Evolutionary conservation across 2,888 invertebrate genomes (phyloP).

Genomic region (Liposcelis brunnea): DNA sequence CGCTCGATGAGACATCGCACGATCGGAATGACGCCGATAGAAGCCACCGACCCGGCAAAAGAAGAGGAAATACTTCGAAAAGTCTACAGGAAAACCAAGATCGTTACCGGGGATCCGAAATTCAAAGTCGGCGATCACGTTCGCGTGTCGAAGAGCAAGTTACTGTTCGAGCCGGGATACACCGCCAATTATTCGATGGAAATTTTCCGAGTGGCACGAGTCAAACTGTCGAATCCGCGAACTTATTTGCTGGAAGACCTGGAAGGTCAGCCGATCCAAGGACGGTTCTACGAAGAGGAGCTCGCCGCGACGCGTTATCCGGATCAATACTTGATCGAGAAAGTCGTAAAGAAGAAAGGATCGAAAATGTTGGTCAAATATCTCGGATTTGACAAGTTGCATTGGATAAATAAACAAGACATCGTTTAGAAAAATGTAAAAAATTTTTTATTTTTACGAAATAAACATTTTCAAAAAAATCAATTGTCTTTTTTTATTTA

Average conservation of each 20-base stretch:
- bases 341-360: slow-evolving; percentile 8
- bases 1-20: slow-evolving; percentile 20
- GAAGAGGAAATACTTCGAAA: too few species aligned
- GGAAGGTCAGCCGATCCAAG: too few species aligned
- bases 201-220: slow-evolving; percentile 21
- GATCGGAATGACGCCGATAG: slow-evolving; percentile 21
- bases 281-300: slow-evolving; percentile 8
- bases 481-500: too few species aligned
- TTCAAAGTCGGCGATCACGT: slow-evolving; percentile 21
- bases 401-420: too few species aligned
- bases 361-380: slow-evolving; percentile 4
- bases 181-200: slow-evolving; percentile 23
- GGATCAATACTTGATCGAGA: slow-evolving; percentile 7
- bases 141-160: slow-evolving; percentile 21
- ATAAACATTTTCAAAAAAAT: too few species aligned
- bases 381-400: too few species aligned
- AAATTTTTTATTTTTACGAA: too few species aligned
- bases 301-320: neutral
- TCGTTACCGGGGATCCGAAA: slow-evolving; percentile 15
- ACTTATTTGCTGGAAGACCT: neutral
- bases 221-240: slow-evolving; percentile 13
- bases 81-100: slow-evolving; percentile 12
- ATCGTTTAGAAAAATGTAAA: too few species aligned
- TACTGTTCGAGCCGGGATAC: slow-evolving; percentile 22
- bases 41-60: too few species aligned